phyloP scores from a whole-genome alignment of 2,797 vertebrate genomes.

The Darevskia nairensis region DNA sequence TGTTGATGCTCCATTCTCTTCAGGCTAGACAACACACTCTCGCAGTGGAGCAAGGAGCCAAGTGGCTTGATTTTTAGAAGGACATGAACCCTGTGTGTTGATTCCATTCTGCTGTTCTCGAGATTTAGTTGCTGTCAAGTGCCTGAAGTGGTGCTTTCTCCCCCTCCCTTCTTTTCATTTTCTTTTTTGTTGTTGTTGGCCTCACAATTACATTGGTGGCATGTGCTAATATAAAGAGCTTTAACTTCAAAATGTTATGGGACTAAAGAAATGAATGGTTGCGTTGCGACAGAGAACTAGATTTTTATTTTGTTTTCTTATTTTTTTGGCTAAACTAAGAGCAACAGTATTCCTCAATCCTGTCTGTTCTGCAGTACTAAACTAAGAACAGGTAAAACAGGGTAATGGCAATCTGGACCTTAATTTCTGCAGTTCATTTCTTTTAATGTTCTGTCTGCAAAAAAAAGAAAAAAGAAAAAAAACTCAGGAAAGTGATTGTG shows the following conservation, averaged over 20 bases:
- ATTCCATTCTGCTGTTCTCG: slow-evolving; percentile 98
- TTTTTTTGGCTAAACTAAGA: slow-evolving; percentile 82
- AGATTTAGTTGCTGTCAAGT: slow-evolving; percentile 99
- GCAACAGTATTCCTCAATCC: slow-evolving; percentile 93
- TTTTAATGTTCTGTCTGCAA: slow-evolving; percentile 92
- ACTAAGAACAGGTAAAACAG: slow-evolving; percentile 89
- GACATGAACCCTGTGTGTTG: slow-evolving; percentile 87
- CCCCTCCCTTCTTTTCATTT: slow-evolving; percentile 65
- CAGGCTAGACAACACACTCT: slow-evolving; percentile 82
- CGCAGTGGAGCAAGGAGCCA: slow-evolving; percentile 83
- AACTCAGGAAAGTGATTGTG: slow-evolving; percentile 98
- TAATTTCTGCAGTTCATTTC: slow-evolving; percentile 90
- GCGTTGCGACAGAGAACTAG: slow-evolving; percentile 84
- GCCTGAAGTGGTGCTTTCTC: slow-evolving; percentile 99
- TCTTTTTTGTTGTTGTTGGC: slow-evolving; percentile 84
- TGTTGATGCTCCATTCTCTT: slow-evolving; percentile 85
- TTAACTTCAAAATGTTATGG: slow-evolving; percentile 94
- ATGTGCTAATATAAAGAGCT: slow-evolving; percentile 99
- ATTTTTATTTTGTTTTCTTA: background rate
- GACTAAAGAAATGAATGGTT: slow-evolving; percentile 90
- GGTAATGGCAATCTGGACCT: slow-evolving; percentile 91
- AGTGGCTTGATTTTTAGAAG: slow-evolving; percentile 86
- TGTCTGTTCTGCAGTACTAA: slow-evolving; percentile 90
- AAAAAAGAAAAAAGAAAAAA: slow-evolving; percentile 15
- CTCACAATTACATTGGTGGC: slow-evolving; percentile 98